Conservation (phyloP, 2,113 vertebrate species). For the Uria lomvia region DNA sequence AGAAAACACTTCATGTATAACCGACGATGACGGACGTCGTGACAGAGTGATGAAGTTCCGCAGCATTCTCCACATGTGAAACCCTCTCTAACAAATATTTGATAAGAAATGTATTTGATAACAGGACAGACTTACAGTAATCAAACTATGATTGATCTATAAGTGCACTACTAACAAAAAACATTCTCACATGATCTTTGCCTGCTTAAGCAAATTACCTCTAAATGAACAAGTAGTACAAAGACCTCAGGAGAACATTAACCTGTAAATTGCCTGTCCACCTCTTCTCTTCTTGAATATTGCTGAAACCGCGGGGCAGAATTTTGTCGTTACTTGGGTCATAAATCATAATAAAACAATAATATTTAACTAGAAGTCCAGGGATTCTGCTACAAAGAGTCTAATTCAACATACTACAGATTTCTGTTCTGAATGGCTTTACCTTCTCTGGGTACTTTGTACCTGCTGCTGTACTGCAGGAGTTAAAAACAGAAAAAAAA, state of each 20-base stretch:
- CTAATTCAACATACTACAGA: neutral
- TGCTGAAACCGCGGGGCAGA: neutral
- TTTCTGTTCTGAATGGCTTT: neutral
- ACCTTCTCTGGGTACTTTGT: neutral
- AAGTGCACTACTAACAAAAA: slow-evolving; percentile 54
- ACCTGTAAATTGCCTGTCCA: slow-evolving; percentile 12
- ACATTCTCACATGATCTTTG: slow-evolving; percentile 19
- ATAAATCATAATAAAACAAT: neutral
- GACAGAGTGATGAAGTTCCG: neutral
- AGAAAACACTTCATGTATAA: neutral
- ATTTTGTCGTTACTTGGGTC: neutral
- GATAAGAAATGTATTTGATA: slow-evolving; percentile 71
- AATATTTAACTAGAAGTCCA: neutral
- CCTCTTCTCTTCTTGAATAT: neutral
- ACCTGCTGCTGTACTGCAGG: neutral
- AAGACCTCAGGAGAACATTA: slow-evolving; percentile 47
- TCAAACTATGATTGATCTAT: slow-evolving; percentile 69
- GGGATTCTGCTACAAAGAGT: neutral
- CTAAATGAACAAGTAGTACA: slow-evolving; percentile 65
- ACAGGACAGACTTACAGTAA: slow-evolving; percentile 66
- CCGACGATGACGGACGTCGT: neutral
- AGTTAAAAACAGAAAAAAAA: neutral
- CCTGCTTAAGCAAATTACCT: slow-evolving; percentile 68
- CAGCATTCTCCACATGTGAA: neutral
- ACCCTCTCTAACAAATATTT: slow-evolving; percentile 67